A percentile compares a stretch with the other conserved stretches of the same genome.
phyloP scores from a whole-genome alignment of 1,140 invertebrate species.

The Bombus pascuorum region DNA sequence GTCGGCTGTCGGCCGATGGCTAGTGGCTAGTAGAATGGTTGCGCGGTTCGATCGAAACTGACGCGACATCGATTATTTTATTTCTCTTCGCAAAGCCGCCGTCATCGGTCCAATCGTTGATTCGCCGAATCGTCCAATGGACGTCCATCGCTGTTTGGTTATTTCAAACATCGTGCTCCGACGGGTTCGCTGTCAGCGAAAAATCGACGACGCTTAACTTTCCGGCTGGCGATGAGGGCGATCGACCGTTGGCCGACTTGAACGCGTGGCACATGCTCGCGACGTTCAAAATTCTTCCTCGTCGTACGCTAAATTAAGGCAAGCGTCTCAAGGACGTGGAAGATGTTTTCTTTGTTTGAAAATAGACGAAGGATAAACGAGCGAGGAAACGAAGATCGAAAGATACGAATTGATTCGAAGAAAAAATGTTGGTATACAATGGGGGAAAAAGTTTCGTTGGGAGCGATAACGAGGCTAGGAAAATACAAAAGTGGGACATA shows the following conservation, averaged over 20 bases:
- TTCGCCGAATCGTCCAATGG: slow-evolving; percentile 17
- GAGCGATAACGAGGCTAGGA: not conserved
- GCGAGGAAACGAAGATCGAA: not conserved
- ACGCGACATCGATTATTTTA: slow-evolving; percentile 74
- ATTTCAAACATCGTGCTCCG: not conserved
- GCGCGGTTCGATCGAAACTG: slow-evolving; percentile 69
- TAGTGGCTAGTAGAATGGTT: not conserved
- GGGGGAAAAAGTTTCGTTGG: not conserved
- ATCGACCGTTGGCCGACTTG: no score
- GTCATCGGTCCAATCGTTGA: slow-evolving; percentile 16
- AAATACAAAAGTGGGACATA: slow-evolving; percentile 6
- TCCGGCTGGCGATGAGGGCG: no score
- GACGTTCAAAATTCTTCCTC: no score
- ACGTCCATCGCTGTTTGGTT: not conserved
- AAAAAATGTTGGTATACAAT: not conserved
- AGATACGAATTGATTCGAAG: not conserved
- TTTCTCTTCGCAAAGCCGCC: slow-evolving; percentile 52
- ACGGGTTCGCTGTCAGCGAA: no score
- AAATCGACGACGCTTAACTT: no score
- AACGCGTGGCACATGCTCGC: no score
- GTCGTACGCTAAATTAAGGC: no score
- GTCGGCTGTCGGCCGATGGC: slow-evolving; percentile 40
- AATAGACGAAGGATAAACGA: not conserved
- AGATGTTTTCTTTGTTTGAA: no score
- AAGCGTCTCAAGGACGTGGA: no score